Evolutionary conservation across 2,888 invertebrate genomes (phyloP).

Genomic region (Drosophila imparisetae): DNA sequence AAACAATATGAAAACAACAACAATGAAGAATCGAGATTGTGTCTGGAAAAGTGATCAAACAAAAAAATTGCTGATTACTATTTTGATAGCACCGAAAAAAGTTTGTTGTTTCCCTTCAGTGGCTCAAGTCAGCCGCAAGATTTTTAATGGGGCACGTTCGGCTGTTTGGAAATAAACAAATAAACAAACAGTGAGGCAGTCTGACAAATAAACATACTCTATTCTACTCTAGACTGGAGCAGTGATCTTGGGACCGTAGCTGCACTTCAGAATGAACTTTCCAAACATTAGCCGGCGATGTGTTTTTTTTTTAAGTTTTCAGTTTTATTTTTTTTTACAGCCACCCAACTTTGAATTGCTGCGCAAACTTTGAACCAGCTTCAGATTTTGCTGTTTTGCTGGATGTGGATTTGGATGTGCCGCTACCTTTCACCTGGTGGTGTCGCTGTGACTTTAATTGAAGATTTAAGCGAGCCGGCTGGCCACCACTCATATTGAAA

Average conservation of each 20-base stretch:
- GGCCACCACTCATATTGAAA: constrained; percentile 32
- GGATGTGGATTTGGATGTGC: constrained; percentile 15
- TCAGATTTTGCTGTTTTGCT: constrained; percentile 1
- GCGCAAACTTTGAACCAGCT: constrained; percentile 51
- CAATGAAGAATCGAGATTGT: constrained; percentile 40
- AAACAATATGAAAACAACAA: constrained; percentile 19
- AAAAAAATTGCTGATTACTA: constrained; percentile 59
- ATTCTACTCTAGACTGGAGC: constrained; percentile 27
- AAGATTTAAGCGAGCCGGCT: constrained; percentile 24
- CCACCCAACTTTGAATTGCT: constrained; percentile 47
- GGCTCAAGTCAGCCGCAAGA: constrained; percentile 35
- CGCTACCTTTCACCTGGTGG: constrained; percentile 65
- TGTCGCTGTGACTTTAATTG: constrained; percentile 51
- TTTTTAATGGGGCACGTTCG: constrained; percentile 75
- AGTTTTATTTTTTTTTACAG: constrained; percentile 18
- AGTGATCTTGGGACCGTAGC: constrained; percentile 47
- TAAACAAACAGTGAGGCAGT: constrained; percentile 28
- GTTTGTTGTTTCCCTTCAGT: constrained; percentile 52
- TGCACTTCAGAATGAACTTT: constrained; percentile 73
- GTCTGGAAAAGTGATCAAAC: constrained; percentile 47
- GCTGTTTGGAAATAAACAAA: constrained; percentile 50
- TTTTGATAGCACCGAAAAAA: constrained; percentile 74
- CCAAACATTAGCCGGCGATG: constrained; percentile 62
- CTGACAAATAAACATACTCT: constrained; percentile 50
- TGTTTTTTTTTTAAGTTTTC: constrained; percentile 11